phyloP scores from a whole-genome alignment of 2,888 invertebrate species.

The Drosophila bunnanda region DNA sequence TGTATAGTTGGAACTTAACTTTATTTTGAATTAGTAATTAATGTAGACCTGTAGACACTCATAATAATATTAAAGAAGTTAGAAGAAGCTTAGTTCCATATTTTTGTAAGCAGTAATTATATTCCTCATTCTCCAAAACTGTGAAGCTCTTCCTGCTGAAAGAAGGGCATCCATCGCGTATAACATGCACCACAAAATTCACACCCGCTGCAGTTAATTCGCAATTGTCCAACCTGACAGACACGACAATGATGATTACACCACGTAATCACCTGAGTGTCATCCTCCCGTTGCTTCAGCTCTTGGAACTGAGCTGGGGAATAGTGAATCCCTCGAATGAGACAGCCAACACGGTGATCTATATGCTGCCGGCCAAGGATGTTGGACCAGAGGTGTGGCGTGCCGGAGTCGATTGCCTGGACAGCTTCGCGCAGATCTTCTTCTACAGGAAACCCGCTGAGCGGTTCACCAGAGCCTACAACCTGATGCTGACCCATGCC shows the following conservation, averaged over 20 bases:
- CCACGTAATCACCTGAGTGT: slow-evolving; percentile 13
- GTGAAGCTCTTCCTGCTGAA: neutral
- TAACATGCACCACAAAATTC: slow-evolving; percentile 17
- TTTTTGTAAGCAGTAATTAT: too few species aligned
- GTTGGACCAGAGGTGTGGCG: slow-evolving; percentile 74
- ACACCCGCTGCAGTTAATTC: slow-evolving; percentile 51
- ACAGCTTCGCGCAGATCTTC: slow-evolving; percentile 73
- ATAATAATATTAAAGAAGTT: neutral
- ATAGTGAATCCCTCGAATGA: slow-evolving; percentile 78
- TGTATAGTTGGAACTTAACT: neutral
- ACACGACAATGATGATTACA: slow-evolving; percentile 28
- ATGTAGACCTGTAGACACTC: neutral
- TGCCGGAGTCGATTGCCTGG: slow-evolving; percentile 80
- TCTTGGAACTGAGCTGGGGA: slow-evolving; percentile 12
- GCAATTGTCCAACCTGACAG: slow-evolving; percentile 40
- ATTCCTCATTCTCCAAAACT: neutral
- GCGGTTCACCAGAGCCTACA: slow-evolving; percentile 72
- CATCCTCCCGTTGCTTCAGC: slow-evolving; percentile 20
- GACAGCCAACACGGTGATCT: slow-evolving; percentile 74
- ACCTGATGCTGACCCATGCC: slow-evolving; percentile 76
- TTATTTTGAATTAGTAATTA: neutral
- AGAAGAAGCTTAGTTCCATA: too few species aligned
- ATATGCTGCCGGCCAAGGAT: slow-evolving; percentile 73
- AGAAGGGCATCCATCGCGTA: slow-evolving; percentile 1
- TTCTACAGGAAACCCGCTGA: slow-evolving; percentile 66